phyloP scores from a whole-genome alignment of 2,113 vertebrate genomes.

The Prietella phreatophila region DNA sequence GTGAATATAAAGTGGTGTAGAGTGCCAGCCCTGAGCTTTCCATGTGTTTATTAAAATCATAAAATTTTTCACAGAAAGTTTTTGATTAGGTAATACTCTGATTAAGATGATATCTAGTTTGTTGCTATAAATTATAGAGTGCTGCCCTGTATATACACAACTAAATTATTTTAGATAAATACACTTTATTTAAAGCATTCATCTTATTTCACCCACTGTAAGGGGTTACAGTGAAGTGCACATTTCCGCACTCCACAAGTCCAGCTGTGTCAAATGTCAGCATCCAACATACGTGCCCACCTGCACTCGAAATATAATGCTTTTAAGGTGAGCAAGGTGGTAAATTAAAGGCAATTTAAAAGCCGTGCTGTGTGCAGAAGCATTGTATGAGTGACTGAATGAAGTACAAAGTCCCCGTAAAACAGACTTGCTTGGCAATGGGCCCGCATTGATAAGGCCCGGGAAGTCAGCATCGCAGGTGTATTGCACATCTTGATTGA shows the following conservation, averaged over 20 bases:
- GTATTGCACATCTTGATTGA: not conserved
- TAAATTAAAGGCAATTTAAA: not conserved
- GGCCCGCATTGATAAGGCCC: not conserved
- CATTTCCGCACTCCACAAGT: not conserved
- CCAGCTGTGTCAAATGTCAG: no score
- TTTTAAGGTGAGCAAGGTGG: not conserved
- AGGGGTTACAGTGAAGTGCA: not conserved
- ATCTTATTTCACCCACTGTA: no score
- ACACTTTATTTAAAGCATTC: not conserved
- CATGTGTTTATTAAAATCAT: slow-evolving; percentile 73
- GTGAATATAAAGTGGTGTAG: slow-evolving; percentile 71
- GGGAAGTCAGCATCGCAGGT: not conserved
- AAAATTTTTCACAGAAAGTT: slow-evolving; percentile 63
- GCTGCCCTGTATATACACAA: not conserved
- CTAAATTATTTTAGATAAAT: not conserved
- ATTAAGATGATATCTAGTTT: slow-evolving; percentile 23
- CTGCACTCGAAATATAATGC: not conserved
- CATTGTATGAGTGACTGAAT: not conserved
- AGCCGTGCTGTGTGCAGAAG: not conserved
- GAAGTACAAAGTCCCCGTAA: not conserved
- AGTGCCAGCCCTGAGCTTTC: slow-evolving; percentile 64
- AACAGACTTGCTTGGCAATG: not conserved
- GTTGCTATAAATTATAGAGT: not conserved
- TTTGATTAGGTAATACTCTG: slow-evolving; percentile 46
- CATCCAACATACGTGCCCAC: not conserved